These are phyloP conservation scores for Hippolais icterina DNA, from an alignment of 2,113 vertebrate genomes.

Conservation along the genomic window DNA sequence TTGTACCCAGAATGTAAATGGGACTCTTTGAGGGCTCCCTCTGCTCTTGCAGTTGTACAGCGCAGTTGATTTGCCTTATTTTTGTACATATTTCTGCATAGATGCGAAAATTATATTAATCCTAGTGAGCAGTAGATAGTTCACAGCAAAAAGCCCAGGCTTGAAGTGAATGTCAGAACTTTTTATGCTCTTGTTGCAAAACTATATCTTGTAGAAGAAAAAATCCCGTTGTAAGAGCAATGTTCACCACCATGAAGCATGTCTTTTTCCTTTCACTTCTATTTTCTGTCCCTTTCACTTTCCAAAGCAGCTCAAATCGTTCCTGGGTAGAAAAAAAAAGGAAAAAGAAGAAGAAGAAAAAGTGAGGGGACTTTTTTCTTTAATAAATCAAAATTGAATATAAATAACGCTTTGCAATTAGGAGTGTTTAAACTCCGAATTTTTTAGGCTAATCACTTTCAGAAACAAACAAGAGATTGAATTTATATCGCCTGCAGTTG, in stretches of 20 bases:
- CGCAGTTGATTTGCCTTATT: not conserved
- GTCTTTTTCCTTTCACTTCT: not conserved
- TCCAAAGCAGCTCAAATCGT: slow-evolving; percentile 36
- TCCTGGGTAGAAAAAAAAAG: not conserved
- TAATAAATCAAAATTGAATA: slow-evolving; percentile 75
- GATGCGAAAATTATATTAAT: not conserved
- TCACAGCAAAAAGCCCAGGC: not conserved
- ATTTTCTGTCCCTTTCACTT: not conserved
- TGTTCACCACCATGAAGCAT: not conserved
- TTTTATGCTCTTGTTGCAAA: not conserved
- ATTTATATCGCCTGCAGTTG: slow-evolving; percentile 79
- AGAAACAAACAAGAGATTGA: slow-evolving; percentile 76
- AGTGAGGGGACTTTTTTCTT: slow-evolving; percentile 40
- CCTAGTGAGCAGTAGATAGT: not conserved
- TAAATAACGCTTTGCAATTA: slow-evolving; percentile 78
- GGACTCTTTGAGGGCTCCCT: not conserved
- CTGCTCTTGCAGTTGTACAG: not conserved
- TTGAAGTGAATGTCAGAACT: not conserved
- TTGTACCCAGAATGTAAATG: not conserved
- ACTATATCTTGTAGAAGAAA: not conserved
- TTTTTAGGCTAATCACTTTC: slow-evolving; percentile 79
- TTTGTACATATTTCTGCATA: not conserved
- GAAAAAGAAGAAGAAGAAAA: not conserved
- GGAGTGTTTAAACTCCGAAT: slow-evolving; percentile 76
- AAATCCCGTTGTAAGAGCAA: not conserved